Evolutionary conservation across 1,140 invertebrate species (phyloP).

Genomic region (Adelges cooleyi): DNA sequence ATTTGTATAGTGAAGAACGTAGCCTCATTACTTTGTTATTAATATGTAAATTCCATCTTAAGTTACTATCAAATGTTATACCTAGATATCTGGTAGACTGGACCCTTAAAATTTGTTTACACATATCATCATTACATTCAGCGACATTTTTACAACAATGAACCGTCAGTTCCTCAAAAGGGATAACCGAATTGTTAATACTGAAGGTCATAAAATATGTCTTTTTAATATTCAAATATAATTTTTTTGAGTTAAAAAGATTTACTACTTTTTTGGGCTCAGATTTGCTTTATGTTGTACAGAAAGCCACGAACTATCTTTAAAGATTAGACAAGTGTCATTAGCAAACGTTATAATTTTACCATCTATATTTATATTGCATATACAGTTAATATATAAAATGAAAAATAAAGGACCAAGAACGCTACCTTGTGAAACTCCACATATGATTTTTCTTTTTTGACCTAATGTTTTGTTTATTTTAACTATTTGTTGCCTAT

Average conservation of each 20-base stretch:
- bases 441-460: not conserved
- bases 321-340: not conserved
- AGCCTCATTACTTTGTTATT: not conserved
- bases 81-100: not conserved
- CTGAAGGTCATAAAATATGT: not conserved
- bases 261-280: not conserved
- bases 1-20: not conserved
- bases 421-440: slow-evolving; percentile 10
- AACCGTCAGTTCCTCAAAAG: not conserved
- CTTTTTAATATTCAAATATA: not conserved
- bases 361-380: not conserved
- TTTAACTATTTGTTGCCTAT: slow-evolving; percentile 21
- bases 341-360: not conserved
- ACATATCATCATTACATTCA: not conserved
- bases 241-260: not conserved
- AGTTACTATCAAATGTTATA: not conserved
- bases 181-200: not conserved
- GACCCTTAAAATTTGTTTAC: not conserved
- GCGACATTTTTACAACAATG: not conserved
- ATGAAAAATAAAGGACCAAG: slow-evolving; percentile 5
- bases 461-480: not conserved
- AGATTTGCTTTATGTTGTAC: not conserved
- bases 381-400: not conserved
- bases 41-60: not conserved
- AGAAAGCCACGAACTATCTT: not conserved